A percentile compares a stretch with the other conserved stretches of the same genome.
These are phyloP conservation scores for Hippocampus abdominalis DNA, from an alignment of 2,113 vertebrate species.

Conservation along the genomic window DNA sequence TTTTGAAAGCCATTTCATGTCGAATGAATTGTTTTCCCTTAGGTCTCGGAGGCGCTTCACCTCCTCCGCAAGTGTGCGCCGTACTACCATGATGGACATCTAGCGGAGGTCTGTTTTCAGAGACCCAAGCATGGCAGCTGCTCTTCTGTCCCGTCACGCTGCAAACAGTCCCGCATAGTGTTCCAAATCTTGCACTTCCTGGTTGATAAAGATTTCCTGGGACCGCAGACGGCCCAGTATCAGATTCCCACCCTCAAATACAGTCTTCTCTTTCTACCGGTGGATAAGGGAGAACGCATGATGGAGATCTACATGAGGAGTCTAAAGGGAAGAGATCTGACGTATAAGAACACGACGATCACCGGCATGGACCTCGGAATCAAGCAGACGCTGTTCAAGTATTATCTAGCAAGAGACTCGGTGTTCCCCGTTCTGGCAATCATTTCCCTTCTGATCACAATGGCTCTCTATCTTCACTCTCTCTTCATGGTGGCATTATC, in stretches of 20 bases:
- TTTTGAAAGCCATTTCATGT: background rate
- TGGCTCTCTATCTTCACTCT: slow-evolving; percentile 86
- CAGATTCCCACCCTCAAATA: slow-evolving; percentile 96
- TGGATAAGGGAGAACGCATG: slow-evolving; percentile 83
- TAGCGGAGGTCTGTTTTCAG: slow-evolving; percentile 78
- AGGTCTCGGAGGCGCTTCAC: slow-evolving; percentile 82
- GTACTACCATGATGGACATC: slow-evolving; percentile 83
- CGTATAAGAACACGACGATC: slow-evolving; percentile 86
- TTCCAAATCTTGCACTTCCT: slow-evolving; percentile 94
- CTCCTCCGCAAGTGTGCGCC: slow-evolving; percentile 88
- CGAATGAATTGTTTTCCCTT: slow-evolving; percentile 40
- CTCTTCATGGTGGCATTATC: slow-evolving; percentile 85
- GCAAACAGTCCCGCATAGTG: slow-evolving; percentile 79
- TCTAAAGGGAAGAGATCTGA: slow-evolving; percentile 79
- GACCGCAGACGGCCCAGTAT: slow-evolving; percentile 90
- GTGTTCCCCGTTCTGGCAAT: slow-evolving; percentile 86
- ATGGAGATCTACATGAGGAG: slow-evolving; percentile 90
- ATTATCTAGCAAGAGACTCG: slow-evolving; percentile 86
- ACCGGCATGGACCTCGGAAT: slow-evolving; percentile 96
- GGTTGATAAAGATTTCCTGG: slow-evolving; percentile 92
- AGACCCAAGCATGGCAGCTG: slow-evolving; percentile 77
- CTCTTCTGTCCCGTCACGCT: slow-evolving; percentile 84
- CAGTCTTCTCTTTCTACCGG: slow-evolving; percentile 88
- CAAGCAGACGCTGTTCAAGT: slow-evolving; percentile 87
- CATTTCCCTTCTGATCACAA: slow-evolving; percentile 82